These are phyloP conservation scores for Sinohyriopsis cumingii DNA, from an alignment of 2,888 invertebrate genomes.

Conservation along the genomic window DNA sequence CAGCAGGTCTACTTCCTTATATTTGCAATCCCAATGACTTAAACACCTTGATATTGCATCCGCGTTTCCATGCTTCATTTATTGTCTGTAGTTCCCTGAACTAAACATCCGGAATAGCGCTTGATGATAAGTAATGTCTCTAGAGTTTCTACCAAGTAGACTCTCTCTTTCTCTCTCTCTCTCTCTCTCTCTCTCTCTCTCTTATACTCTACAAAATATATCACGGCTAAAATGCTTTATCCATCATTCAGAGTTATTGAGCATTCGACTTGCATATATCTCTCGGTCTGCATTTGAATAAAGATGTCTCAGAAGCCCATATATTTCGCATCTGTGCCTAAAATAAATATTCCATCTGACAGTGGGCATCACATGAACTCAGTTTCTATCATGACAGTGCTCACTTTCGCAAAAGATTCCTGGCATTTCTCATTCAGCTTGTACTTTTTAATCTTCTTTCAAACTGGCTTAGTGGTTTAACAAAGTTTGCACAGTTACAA, in stretches of 20 bases:
- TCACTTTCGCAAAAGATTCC: conserved; percentile 18
- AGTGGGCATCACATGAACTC: conserved; percentile 28
- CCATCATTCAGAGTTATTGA: conserved; percentile 27
- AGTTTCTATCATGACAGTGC: conserved; percentile 14
- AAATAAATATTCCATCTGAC: conserved; percentile 22
- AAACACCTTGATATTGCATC: conserved; percentile 15
- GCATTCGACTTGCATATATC: conserved; percentile 30
- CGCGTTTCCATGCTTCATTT: conserved; percentile 17
- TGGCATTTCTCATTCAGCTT: conserved; percentile 18
- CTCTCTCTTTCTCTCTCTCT: conserved; percentile 19
- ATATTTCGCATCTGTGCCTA: conserved; percentile 32
- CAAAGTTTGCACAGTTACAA: conserved; percentile 14
- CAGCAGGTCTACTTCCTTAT: neutral
- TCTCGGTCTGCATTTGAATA: conserved; percentile 23
- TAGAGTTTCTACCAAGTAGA: conserved; percentile 10
- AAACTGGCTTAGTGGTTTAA: conserved; percentile 9
- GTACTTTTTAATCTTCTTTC: conserved; percentile 8
- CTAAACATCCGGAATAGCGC: conserved; percentile 20
- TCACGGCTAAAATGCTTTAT: conserved; percentile 18
- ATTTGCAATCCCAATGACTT: conserved; percentile 4
- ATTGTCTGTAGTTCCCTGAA: conserved; percentile 13
- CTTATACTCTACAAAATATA: conserved; percentile 20
- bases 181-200: no score
- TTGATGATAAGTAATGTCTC: conserved; percentile 20
- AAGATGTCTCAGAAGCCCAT: conserved; percentile 27